Conservation (phyloP, 1,140 invertebrate genomes). For the Metopolophium dirhodum region DNA sequence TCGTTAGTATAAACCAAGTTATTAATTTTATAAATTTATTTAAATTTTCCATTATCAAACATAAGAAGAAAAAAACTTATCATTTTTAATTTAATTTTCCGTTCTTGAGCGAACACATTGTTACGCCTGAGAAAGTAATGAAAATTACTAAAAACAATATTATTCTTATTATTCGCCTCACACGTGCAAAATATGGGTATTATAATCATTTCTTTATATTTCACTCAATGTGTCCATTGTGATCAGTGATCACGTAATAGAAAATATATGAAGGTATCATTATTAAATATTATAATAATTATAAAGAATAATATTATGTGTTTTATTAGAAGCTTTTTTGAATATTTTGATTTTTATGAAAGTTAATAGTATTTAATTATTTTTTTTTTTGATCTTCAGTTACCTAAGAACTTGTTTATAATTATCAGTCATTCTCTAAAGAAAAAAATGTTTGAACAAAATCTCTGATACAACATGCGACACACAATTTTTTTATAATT, state of each 20-base stretch:
- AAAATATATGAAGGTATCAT: too few relatives aligned
- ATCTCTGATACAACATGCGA: background rate
- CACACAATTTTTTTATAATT: too few relatives aligned
- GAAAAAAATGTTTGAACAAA: background rate
- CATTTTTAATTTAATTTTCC: background rate
- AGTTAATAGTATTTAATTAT: background rate
- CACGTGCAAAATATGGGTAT: background rate
- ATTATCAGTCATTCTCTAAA: background rate
- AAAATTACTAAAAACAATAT: background rate
- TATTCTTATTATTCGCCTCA: background rate
- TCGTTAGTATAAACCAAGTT: background rate
- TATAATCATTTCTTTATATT: background rate
- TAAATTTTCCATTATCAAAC: background rate
- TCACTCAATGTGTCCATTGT: background rate
- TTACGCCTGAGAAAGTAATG: background rate
- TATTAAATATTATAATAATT: too few relatives aligned
- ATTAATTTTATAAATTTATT: slow-evolving; percentile 1
- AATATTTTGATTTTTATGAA: background rate
- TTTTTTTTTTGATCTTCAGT: background rate
- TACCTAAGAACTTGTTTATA: background rate
- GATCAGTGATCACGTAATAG: background rate
- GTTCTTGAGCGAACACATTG: background rate
- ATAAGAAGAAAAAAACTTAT: background rate
- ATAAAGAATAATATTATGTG: background rate
- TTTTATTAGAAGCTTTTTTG: background rate